A percentile compares a stretch with the other conserved stretches of the same genome.
phyloP scores from a whole-genome alignment of 2,797 vertebrate genomes.

The Microtus obscurus region DNA sequence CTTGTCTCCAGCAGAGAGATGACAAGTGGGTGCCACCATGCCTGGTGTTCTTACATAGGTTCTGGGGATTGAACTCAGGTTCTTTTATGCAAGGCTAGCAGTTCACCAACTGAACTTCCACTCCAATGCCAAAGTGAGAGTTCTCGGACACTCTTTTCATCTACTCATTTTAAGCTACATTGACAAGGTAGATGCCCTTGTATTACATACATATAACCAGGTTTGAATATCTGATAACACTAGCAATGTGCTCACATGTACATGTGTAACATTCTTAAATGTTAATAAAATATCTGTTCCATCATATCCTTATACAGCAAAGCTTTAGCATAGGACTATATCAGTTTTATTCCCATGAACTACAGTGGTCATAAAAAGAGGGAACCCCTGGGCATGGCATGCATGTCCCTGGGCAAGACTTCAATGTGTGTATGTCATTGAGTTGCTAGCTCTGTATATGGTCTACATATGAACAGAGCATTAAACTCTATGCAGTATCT shows the following conservation, averaged over 20 bases:
- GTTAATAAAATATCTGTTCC: background rate
- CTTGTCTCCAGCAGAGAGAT: background rate
- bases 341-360: conserved; percentile 24
- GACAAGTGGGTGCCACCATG: background rate
- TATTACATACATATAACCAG: background rate
- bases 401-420: background rate
- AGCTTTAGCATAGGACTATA: background rate
- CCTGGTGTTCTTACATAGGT: background rate
- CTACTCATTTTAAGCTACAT: conserved; percentile 10
- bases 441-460: background rate
- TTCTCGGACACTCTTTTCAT: background rate
- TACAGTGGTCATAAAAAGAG: conserved; percentile 14
- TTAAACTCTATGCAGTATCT: background rate
- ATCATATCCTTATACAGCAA: conserved; percentile 34
- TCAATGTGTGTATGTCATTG: background rate
- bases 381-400: background rate
- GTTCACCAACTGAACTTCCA: background rate
- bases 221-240: background rate
- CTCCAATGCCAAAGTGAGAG: background rate
- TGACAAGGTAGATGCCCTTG: conserved; percentile 8
- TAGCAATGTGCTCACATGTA: background rate
- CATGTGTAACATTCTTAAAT: conserved; percentile 1
- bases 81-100: background rate
- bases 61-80: background rate
- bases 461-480: background rate